A percentile compares a stretch with the other conserved stretches of the same genome.
Evolutionary conservation across 2,113 vertebrate species (phyloP).

Genomic region (Tylochromis polylepis): DNA sequence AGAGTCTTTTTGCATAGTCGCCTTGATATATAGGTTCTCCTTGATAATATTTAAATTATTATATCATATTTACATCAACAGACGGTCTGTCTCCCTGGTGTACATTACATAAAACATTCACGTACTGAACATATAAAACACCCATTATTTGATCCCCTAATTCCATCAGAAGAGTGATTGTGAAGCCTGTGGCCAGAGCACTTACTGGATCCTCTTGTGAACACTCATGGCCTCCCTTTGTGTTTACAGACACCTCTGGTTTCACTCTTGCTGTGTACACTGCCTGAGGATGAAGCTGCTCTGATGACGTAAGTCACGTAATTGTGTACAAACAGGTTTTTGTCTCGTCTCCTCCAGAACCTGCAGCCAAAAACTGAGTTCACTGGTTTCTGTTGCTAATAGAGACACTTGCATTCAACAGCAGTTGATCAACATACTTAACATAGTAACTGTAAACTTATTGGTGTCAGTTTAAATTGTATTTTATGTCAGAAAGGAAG

Average conservation of each 20-base stretch:
- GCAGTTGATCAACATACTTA: not conserved
- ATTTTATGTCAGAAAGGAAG: not conserved
- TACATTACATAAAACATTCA: not conserved
- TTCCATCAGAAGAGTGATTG: not conserved
- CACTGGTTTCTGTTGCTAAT: not conserved
- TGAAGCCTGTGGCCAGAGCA: not conserved
- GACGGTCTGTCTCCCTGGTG: not conserved
- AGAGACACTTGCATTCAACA: not conserved
- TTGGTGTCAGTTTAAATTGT: not conserved
- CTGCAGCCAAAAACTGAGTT: not conserved
- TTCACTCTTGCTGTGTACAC: slow-evolving; percentile 3
- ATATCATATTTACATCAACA: not conserved
- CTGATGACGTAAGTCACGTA: not conserved
- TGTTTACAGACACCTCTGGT: slow-evolving; percentile 6
- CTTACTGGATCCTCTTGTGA: not conserved
- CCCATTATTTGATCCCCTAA: not conserved
- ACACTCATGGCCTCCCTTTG: not conserved
- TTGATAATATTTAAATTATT: not conserved
- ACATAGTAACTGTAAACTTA: not conserved
- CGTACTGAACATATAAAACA: not conserved
- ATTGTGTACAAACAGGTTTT: slow-evolving; percentile 2
- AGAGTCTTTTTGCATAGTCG: no score
- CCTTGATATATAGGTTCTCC: not conserved
- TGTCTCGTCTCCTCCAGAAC: not conserved
- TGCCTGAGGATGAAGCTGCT: slow-evolving; percentile 10